These are phyloP conservation scores for Papilio gigon DNA, from an alignment of 2,888 invertebrate species.

Conservation along the genomic window DNA sequence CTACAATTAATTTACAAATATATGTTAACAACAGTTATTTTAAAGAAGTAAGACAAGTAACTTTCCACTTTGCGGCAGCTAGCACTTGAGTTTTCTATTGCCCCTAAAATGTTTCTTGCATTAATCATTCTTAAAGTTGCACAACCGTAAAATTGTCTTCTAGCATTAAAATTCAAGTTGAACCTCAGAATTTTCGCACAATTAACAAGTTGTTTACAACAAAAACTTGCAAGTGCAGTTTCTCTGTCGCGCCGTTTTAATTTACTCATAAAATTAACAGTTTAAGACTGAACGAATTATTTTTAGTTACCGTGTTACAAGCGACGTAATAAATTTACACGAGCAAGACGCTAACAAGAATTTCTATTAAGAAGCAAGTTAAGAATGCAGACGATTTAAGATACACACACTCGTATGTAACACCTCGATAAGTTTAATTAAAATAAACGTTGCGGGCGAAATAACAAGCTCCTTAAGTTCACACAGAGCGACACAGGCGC, in stretches of 20 bases:
- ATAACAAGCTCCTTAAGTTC: constrained; percentile 61
- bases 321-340: constrained; percentile 24
- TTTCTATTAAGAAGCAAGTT: constrained; percentile 54
- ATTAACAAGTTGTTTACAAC: constrained; percentile 38
- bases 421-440: constrained; percentile 64
- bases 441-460: constrained; percentile 65
- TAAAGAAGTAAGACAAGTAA: background rate
- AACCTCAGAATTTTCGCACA: constrained; percentile 38
- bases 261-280: constrained; percentile 36
- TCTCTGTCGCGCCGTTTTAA: constrained; percentile 35
- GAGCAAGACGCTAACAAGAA: constrained; percentile 48
- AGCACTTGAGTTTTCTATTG: constrained; percentile 16
- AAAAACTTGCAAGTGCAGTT: constrained; percentile 37
- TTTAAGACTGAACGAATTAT: constrained; percentile 26
- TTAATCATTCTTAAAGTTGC: constrained; percentile 60
- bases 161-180: constrained; percentile 37
- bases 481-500: constrained; percentile 58
- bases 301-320: constrained; percentile 24
- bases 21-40: background rate
- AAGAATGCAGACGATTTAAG: constrained; percentile 48
- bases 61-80: constrained; percentile 17
- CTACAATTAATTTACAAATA: background rate
- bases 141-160: constrained; percentile 33
- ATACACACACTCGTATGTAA: constrained; percentile 46
- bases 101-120: constrained; percentile 69